phyloP scores from a whole-genome alignment of 2,113 vertebrate genomes.

The Ceyx cyanopectus region DNA sequence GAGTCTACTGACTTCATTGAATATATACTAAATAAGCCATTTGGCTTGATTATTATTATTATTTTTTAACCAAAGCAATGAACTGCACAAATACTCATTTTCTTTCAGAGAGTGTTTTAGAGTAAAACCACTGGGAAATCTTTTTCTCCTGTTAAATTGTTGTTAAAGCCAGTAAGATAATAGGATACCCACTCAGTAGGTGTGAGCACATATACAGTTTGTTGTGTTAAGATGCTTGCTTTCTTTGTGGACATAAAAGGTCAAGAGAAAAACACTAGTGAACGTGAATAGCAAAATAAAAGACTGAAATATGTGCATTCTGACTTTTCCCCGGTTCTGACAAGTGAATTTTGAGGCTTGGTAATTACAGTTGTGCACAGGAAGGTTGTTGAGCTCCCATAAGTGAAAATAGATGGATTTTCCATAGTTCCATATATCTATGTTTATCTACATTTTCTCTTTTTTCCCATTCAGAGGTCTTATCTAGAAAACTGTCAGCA shows the following conservation, averaged over 20 bases:
- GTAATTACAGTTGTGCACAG: neutral
- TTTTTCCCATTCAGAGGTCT: neutral
- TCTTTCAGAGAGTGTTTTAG: neutral
- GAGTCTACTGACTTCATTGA: neutral
- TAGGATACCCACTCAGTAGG: neutral
- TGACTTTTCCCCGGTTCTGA: neutral
- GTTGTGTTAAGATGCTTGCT: neutral
- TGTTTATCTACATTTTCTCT: neutral
- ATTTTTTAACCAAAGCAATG: neutral
- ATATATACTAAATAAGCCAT: neutral
- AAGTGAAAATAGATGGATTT: neutral
- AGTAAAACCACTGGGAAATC: neutral
- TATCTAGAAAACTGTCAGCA: neutral
- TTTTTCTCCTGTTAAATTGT: neutral
- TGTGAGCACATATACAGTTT: neutral
- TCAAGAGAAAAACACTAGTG: neutral
- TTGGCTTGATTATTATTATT: neutral
- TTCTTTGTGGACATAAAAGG: neutral
- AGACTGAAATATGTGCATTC: neutral
- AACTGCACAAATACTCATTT: neutral
- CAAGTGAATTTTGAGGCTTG: neutral
- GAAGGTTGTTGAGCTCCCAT: neutral
- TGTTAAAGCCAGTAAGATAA: neutral
- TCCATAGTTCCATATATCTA: neutral
- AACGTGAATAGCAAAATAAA: neutral